Conservation (phyloP, 2,797 vertebrate species). For the Sebastes nivosus region DNA sequence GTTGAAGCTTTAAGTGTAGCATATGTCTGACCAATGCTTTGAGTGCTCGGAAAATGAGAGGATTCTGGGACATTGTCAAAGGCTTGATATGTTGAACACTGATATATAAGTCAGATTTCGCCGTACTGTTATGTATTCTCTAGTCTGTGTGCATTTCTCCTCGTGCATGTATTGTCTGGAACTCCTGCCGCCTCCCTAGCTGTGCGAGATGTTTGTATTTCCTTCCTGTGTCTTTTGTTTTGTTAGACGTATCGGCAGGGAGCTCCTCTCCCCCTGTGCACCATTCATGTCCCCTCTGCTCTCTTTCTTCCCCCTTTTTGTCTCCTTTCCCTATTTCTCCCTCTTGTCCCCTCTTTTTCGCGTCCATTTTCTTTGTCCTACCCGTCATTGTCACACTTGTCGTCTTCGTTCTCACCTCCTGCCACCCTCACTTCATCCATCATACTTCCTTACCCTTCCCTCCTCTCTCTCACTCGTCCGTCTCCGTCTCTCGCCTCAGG, state of each 20-base stretch:
- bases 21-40: neutral
- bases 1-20: neutral
- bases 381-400: neutral
- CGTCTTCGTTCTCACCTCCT: neutral
- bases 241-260: conserved; percentile 50
- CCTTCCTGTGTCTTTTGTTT: conserved; percentile 75
- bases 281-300: conserved; percentile 25
- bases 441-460: neutral
- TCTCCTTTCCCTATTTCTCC: neutral
- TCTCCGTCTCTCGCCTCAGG: conserved; percentile 80
- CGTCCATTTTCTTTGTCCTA: neutral
- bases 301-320: neutral
- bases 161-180: conserved; percentile 51
- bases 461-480: neutral
- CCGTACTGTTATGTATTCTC: conserved; percentile 1
- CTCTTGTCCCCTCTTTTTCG: neutral
- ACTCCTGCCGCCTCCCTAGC: conserved; percentile 17
- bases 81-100: neutral
- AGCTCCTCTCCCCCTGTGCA: conserved; percentile 30
- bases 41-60: neutral
- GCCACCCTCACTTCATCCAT: neutral
- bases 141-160: conserved; percentile 24
- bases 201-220: conserved; percentile 62
- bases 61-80: neutral
- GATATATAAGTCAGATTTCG: neutral